Conservation (phyloP, 2,113 vertebrate genomes). For the Psammodynastes pulverulentus region DNA sequence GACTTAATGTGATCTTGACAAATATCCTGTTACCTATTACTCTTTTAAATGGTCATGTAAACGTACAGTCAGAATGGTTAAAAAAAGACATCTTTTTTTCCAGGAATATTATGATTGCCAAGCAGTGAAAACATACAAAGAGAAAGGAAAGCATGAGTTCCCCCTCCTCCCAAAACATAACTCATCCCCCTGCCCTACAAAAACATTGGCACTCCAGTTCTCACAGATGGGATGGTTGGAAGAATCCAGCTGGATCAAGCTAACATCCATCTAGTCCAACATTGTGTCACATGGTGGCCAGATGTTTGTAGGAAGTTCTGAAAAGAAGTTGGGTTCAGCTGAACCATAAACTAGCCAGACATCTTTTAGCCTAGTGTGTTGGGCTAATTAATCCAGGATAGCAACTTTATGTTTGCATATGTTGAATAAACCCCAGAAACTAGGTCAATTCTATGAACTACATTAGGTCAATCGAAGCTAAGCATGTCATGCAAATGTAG, state of each 20-base stretch:
- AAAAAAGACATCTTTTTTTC: not conserved
- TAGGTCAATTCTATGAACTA: not conserved
- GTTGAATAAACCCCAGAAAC: not conserved
- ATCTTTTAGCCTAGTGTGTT: not conserved
- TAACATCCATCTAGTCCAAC: not conserved
- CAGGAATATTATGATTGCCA: not conserved
- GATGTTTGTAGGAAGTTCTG: not conserved
- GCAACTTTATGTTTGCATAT: not conserved
- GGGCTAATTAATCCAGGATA: not conserved
- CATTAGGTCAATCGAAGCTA: not conserved
- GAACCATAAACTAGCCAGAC: not conserved
- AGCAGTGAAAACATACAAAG: not conserved
- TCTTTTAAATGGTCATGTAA: not conserved
- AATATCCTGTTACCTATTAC: not conserved
- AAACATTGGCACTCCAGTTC: not conserved
- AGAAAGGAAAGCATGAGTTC: not conserved
- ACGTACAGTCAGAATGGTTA: not conserved
- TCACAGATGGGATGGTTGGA: not conserved
- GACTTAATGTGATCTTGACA: not conserved
- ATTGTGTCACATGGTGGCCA: not conserved
- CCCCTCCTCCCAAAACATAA: not conserved
- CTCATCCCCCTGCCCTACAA: not conserved
- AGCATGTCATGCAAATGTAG: not conserved
- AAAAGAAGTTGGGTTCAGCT: not conserved
- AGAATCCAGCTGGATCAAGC: not conserved